Percentiles rank a stretch among this genome's conserved stretches.
These are phyloP conservation scores for Sinotaia quadrata DNA, from an alignment of 2,888 invertebrate species.

Conservation along the genomic window DNA sequence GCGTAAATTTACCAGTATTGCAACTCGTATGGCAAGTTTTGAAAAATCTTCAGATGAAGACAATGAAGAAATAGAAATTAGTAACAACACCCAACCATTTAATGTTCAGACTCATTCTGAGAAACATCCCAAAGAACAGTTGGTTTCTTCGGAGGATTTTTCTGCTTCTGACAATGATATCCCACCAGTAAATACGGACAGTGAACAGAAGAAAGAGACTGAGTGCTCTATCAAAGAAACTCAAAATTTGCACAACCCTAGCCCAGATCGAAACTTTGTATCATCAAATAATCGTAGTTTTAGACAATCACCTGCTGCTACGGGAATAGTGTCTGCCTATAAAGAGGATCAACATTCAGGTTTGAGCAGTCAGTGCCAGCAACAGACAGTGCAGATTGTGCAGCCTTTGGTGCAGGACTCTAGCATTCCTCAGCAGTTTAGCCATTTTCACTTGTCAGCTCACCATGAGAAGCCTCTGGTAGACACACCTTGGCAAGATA, in stretches of 20 bases:
- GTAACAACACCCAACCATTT: no score
- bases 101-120: constrained; percentile 28
- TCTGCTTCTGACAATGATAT: background rate
- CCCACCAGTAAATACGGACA: constrained; percentile 31
- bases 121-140: constrained; percentile 44
- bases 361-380: background rate
- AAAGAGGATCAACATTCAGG: background rate
- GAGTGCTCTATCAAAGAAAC: background rate
- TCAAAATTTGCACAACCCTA: constrained; percentile 26
- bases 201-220: constrained; percentile 23
- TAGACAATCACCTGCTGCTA: constrained; percentile 52
- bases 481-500: constrained; percentile 16
- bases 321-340: constrained; percentile 54
- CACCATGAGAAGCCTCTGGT: constrained; percentile 26
- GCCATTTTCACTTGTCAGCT: constrained; percentile 31
- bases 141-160: constrained; percentile 42
- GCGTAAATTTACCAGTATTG: constrained; percentile 67
- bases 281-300: constrained; percentile 53
- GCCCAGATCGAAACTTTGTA: constrained; percentile 56
- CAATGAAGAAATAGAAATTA: constrained; percentile 37
- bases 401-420: constrained; percentile 33
- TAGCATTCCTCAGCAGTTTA: constrained; percentile 14
- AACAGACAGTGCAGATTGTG: constrained; percentile 27
- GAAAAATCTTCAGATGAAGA: constrained; percentile 47
- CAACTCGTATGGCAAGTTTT: constrained; percentile 66